Evolutionary conservation across 2,797 vertebrate species (phyloP), one percentile per base, ranked within the genome.

Genomic region (Hipposideros larvatus): DNA sequence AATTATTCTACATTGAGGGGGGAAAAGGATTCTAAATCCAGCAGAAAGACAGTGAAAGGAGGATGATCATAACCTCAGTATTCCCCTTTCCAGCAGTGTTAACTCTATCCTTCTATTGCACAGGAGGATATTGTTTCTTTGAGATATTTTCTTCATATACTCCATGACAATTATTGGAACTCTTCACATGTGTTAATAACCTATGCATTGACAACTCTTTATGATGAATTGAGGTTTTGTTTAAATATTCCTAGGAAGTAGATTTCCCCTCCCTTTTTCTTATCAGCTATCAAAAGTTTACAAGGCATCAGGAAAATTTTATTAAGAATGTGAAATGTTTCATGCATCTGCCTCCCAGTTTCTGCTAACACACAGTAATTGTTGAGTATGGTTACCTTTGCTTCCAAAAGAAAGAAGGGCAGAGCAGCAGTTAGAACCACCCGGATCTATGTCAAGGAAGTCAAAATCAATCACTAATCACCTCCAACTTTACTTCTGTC

Each of bases 191-290:
- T 79, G 13, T 65, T 79, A 94, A 53, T 74, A 77, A 85, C 6
- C 11, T 61, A 75, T 11, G 66, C 31, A 28, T 22, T 91, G 31
- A 70, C n/a, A 93, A n/a, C 1, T 43, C 11, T 71, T 80, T 80
- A 51, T 57, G 21, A 68, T 59, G n/a, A 55, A 31, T 77, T 73
- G 11, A 90, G 11, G 10, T 91, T 95, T 96, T 95, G 21, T 10
- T 86, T 77, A 55, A 28, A 78, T 82, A 88, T 65, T 22, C 34
- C 9, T 16, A 26, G 53, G 41, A 93, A 71, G 2, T 85, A 55
- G 34, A 48, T 41, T 43, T 59, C 61, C 19, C 11, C 22, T 74
- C 31, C 11, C 6, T 59, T 71, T 68, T 53, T 70, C 24, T 88
- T 3, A 53, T 70, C 37, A 80, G 13, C 43, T 82, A 63, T 84